Conservation (phyloP, 2,888 invertebrate genomes). For the Cordylochernes scorpioides region DNA sequence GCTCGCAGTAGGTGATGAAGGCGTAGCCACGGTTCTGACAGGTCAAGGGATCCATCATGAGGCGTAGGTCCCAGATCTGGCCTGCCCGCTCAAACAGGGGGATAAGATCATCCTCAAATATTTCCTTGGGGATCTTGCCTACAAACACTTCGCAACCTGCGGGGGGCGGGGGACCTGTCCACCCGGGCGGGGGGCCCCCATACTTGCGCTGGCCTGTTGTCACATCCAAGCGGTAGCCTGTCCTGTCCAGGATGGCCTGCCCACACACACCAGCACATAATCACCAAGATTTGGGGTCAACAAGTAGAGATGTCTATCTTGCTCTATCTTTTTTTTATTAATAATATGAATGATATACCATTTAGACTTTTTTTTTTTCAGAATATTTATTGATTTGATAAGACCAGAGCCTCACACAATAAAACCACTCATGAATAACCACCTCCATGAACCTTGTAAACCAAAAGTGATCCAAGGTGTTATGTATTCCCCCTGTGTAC, state of each 20-base stretch:
- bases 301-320: too few relatives aligned
- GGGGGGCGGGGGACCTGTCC: slow-evolving; percentile 72
- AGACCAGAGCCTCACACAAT: too few relatives aligned
- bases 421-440: too few relatives aligned
- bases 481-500: too few relatives aligned
- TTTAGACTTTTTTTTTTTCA: too few relatives aligned
- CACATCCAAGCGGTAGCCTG: slow-evolving; percentile 88
- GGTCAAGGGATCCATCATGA: slow-evolving; percentile 99
- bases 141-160: slow-evolving; percentile 89
- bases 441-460: too few relatives aligned
- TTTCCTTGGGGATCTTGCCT: slow-evolving; percentile 94
- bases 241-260: slow-evolving; percentile 72
- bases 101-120: slow-evolving; percentile 95
- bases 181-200: slow-evolving; percentile 90
- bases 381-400: too few relatives aligned
- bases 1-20: slow-evolving; percentile 85
- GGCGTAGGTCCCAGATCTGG: slow-evolving; percentile 84
- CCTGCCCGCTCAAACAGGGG: slow-evolving; percentile 93
- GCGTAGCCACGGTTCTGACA: slow-evolving; percentile 96
- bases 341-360: too few relatives aligned
- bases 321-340: too few relatives aligned
- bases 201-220: slow-evolving; percentile 91
- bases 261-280: too few relatives aligned
- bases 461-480: too few relatives aligned
- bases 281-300: too few relatives aligned